Conservation (phyloP, 2,797 vertebrate species). For the Platyrinchus mystaceus region DNA sequence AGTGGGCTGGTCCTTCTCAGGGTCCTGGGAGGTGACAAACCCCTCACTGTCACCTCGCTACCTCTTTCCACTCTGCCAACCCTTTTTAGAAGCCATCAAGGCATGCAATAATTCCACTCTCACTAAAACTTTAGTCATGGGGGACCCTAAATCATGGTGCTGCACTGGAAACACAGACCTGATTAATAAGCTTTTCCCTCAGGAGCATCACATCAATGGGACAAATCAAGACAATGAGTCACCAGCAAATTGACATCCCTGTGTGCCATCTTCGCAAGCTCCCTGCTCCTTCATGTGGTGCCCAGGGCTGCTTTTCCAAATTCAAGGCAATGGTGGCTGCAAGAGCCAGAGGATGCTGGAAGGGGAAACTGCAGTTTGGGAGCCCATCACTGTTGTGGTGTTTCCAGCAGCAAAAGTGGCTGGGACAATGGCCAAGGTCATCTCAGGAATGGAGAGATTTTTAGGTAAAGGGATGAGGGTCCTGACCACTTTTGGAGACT, state of each 20-base stretch:
- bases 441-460: neutral
- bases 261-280: neutral
- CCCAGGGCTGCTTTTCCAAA: neutral
- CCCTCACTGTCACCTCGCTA: rapidly evolving
- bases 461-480: neutral
- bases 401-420: neutral
- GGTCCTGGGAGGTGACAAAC: neutral
- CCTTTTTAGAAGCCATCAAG: neutral
- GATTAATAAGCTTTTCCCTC: slow-evolving; percentile 4
- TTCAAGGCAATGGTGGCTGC: rapidly evolving
- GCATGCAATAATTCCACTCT: neutral
- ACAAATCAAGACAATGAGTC: slow-evolving; percentile 35
- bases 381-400: rapidly evolving
- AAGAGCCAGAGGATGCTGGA: neutral
- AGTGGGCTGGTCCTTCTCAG: neutral
- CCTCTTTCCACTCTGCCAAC: neutral
- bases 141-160: neutral
- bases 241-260: neutral
- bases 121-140: neutral
- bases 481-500: neutral
- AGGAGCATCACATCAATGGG: neutral
- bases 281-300: neutral
- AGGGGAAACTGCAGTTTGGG: rapidly evolving
- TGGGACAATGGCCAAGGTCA: neutral
- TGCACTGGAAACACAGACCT: neutral